Evolutionary conservation across 2,797 vertebrate genomes (phyloP).

Genomic region (Myotis vivesi): DNA sequence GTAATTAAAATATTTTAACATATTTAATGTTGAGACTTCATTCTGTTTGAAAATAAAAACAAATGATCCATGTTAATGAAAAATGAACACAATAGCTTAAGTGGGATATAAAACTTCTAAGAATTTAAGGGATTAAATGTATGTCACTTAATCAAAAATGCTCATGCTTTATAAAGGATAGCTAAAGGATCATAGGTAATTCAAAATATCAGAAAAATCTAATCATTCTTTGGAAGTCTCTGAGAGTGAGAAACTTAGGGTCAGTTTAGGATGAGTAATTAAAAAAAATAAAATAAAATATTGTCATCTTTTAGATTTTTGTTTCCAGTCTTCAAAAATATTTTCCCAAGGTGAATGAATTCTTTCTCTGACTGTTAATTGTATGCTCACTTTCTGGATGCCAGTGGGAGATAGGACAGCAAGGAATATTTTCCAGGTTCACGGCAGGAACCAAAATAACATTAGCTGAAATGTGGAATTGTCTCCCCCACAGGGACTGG

Average conservation of each 20-base stretch:
- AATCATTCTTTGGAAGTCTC: not conserved
- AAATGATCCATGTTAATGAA: not conserved
- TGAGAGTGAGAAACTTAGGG: not conserved
- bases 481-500: not conserved
- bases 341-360: not conserved
- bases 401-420: not conserved
- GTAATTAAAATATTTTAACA: not conserved
- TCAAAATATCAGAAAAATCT: not conserved
- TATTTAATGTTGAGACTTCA: not conserved
- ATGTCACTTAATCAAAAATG: not conserved
- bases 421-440: not conserved
- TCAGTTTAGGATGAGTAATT: not conserved
- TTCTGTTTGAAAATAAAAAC: not conserved
- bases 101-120: not conserved
- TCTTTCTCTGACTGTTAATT: not conserved
- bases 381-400: not conserved
- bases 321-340: not conserved
- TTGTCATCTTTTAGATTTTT: not conserved
- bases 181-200: not conserved
- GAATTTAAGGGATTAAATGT: not conserved
- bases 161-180: not conserved
- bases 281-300: not conserved
- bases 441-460: constrained; percentile 18
- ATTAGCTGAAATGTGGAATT: constrained; percentile 14
- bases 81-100: not conserved